These are phyloP conservation scores for Glossophaga mutica DNA, from an alignment of 2,797 vertebrate species.

Conservation along the genomic window DNA sequence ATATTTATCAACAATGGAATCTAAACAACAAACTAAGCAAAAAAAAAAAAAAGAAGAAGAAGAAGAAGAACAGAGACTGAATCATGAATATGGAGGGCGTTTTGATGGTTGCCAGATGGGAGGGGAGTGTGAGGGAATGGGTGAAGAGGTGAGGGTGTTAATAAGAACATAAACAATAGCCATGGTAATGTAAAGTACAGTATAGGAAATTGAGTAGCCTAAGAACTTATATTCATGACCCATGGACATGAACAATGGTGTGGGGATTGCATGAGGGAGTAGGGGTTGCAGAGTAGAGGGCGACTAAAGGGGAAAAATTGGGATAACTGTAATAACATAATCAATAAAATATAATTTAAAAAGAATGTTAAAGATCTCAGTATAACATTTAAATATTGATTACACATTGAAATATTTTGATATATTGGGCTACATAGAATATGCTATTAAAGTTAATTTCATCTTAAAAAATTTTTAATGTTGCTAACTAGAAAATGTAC, in stretches of 20 bases:
- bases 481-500: conserved; percentile 6
- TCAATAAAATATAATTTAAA: not conserved
- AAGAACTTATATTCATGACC: not conserved
- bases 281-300: not conserved
- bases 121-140: not conserved
- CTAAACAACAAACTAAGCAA: not conserved
- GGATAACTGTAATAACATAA: not conserved
- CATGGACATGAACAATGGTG: not conserved
- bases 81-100: not conserved
- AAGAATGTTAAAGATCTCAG: not conserved
- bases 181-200: not conserved
- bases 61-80: not conserved
- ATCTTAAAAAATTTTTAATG: not conserved
- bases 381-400: conserved; percentile 43
- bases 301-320: not conserved
- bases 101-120: not conserved
- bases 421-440: conserved; percentile 30
- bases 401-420: conserved; percentile 15
- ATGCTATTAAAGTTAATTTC: conserved; percentile 27
- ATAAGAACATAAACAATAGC: not conserved
- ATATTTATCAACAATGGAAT: not conserved
- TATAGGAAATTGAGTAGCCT: not conserved
- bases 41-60: not conserved
- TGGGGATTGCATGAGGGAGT: not conserved
- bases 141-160: not conserved